Conservation (phyloP, 2,797 vertebrate genomes). For the Buphagus erythrorhynchus region DNA sequence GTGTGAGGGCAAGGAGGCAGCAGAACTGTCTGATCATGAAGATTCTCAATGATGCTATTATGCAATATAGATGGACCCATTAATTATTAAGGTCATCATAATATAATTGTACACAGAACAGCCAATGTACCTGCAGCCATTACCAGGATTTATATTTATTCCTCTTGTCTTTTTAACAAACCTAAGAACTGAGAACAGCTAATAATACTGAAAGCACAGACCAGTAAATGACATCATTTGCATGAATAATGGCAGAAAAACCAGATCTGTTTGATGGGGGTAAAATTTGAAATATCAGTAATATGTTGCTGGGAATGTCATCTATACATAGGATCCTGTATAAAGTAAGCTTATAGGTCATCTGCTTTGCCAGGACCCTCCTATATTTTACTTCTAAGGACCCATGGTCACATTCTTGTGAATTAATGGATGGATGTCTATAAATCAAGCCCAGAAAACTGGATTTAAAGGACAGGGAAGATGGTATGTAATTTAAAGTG, state of each 20-base stretch:
- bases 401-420: background rate
- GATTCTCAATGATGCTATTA: background rate
- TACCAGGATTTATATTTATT: background rate
- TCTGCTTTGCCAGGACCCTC: background rate
- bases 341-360: background rate
- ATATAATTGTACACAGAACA: background rate
- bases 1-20: background rate
- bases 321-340: background rate
- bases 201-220: background rate
- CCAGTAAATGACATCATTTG: background rate
- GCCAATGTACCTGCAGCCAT: background rate
- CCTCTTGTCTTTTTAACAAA: background rate
- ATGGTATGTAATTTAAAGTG: background rate
- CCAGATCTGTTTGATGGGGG: background rate
- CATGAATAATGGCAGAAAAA: background rate
- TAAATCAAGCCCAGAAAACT: background rate
- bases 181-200: background rate
- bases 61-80: background rate
- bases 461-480: background rate
- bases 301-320: background rate
- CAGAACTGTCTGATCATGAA: background rate
- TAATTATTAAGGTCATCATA: conserved; percentile 3
- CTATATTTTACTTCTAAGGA: background rate
- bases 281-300: background rate
- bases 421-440: background rate